Percentiles rank a stretch among this genome's conserved stretches.
Conservation (phyloP, 2,797 vertebrate species). For the Phataginus tricuspis region DNA sequence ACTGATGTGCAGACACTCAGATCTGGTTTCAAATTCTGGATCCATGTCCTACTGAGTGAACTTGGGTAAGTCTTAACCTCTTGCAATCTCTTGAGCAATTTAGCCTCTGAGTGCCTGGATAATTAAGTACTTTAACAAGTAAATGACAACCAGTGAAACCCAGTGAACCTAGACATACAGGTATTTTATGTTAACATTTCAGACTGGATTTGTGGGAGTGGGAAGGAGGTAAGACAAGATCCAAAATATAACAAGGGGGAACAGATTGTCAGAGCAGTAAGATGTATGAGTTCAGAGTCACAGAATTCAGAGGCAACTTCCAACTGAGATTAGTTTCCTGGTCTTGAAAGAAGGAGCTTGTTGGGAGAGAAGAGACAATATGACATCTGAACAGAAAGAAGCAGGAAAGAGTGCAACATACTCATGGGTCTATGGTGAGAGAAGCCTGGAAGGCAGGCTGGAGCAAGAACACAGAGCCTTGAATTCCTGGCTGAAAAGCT, state of each 20-base stretch:
- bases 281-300: not conserved
- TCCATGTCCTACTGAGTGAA: not conserved
- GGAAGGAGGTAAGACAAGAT: not conserved
- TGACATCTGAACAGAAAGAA: not conserved
- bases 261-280: not conserved
- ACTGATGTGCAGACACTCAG: not conserved
- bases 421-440: not conserved
- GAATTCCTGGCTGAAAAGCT: not conserved
- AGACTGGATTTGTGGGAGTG: too few relatives aligned
- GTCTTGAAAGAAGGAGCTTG: not conserved
- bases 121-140: not conserved
- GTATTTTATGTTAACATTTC: not conserved
- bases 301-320: not conserved
- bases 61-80: not conserved
- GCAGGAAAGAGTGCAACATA: not conserved
- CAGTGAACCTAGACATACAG: not conserved
- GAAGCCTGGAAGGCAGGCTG: not conserved
- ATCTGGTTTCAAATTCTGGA: not conserved
- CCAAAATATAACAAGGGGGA: not conserved
- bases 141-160: not conserved
- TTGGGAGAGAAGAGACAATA: not conserved
- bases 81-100: not conserved
- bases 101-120: not conserved
- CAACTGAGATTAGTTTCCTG: not conserved
- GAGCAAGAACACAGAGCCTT: not conserved